These are phyloP conservation scores for Cetoscarus ocellatus DNA, from an alignment of 2,797 vertebrate genomes.

Conservation along the genomic window DNA sequence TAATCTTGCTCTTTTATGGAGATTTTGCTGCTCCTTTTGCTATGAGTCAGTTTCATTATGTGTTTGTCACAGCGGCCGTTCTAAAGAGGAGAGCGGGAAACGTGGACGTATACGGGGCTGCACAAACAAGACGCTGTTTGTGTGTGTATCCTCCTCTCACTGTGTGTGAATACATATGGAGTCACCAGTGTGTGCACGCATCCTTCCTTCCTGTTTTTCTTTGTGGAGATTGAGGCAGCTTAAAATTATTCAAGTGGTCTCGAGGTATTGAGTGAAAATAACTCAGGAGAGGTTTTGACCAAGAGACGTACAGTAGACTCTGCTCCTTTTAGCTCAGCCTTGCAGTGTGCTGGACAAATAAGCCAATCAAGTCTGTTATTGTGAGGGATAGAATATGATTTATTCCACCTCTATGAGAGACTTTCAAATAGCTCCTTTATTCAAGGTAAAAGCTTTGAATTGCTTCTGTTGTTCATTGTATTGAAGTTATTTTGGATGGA, in stretches of 20 bases:
- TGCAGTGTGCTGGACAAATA: no score
- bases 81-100: conserved; percentile 2
- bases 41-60: conserved; percentile 28
- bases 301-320: neutral
- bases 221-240: conserved; percentile 4
- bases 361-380: neutral
- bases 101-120: conserved; percentile 7
- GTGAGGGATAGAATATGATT: neutral
- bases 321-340: neutral
- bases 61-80: conserved; percentile 23
- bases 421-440: no score
- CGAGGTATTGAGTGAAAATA: conserved; percentile 16
- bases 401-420: neutral
- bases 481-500: no score
- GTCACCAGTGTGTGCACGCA: neutral
- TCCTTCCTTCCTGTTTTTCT: neutral
- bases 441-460: neutral
- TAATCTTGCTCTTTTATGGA: conserved; percentile 45
- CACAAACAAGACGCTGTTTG: neutral
- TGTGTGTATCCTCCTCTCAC: neutral
- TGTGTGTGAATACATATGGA: neutral
- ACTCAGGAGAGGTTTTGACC: conserved; percentile 3
- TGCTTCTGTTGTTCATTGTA: no score
- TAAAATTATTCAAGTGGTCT: conserved; percentile 30
- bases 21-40: neutral